These are phyloP conservation scores for Balanococcus diminutus DNA, from an alignment of 2,888 invertebrate genomes.

Conservation along the genomic window DNA sequence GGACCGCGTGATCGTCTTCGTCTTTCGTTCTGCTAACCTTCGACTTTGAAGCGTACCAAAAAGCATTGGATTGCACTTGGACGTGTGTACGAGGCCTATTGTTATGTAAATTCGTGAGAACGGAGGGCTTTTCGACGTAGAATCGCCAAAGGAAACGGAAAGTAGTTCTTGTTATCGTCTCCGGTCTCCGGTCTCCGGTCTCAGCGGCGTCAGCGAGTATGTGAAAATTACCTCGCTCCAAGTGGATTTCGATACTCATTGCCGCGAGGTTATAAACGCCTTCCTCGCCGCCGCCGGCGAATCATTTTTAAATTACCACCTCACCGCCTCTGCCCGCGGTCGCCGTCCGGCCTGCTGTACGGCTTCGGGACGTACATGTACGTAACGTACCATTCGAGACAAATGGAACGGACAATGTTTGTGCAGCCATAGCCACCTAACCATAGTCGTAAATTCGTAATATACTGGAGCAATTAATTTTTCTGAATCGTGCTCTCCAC, in stretches of 20 bases:
- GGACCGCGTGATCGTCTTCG: background rate
- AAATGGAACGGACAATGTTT: background rate
- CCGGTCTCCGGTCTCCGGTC: too few species aligned
- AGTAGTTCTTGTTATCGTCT: background rate
- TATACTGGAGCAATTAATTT: background rate
- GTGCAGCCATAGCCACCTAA: too few species aligned
- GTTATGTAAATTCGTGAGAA: constrained; percentile 2
- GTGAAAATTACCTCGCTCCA: background rate
- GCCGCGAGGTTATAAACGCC: background rate
- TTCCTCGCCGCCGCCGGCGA: background rate
- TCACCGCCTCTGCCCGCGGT: background rate
- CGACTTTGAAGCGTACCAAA: background rate
- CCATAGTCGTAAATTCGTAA: too few species aligned
- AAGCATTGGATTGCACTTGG: too few species aligned
- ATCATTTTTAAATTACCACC: background rate
- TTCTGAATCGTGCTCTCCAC: background rate
- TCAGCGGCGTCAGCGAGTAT: background rate
- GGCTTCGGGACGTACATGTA: background rate
- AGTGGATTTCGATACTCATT: too few species aligned
- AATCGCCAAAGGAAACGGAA: background rate
- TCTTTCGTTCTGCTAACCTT: background rate
- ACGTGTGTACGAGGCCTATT: background rate
- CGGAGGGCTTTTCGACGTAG: background rate
- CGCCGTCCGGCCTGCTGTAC: background rate
- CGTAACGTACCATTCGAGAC: too few species aligned